A percentile compares a stretch with the other conserved stretches of the same genome.
Evolutionary conservation across 2,113 vertebrate species (phyloP).

Genomic region (Heterotis niloticus): DNA sequence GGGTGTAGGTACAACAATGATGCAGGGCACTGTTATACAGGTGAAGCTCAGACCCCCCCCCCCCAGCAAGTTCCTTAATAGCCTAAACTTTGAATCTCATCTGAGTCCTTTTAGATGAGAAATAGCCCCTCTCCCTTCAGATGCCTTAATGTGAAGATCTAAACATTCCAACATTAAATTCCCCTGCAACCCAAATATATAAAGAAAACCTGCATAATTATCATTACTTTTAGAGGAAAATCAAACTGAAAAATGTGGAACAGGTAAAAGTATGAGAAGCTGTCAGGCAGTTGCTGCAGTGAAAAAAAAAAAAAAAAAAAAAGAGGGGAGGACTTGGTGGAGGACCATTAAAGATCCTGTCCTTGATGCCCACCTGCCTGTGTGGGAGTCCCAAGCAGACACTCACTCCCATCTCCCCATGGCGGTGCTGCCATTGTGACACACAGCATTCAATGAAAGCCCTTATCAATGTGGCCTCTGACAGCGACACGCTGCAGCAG

Average conservation of each 20-base stretch:
- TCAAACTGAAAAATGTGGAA: background rate
- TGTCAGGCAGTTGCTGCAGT: constrained; percentile 47
- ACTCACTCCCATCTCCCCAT: constrained; percentile 73
- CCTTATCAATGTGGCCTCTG: constrained; percentile 74
- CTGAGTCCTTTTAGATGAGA: constrained; percentile 50
- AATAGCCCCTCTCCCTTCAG: constrained; percentile 57
- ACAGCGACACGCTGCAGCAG: constrained; percentile 71
- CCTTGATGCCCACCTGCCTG: constrained; percentile 71
- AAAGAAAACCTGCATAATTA: background rate
- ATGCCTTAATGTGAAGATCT: constrained; percentile 56
- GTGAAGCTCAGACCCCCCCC: constrained; percentile 51
- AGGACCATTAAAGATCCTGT: constrained; percentile 64
- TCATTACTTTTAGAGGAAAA: background rate
- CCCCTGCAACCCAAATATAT: background rate
- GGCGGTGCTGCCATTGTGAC: constrained; percentile 71
- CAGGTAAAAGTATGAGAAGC: background rate
- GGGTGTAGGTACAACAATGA: background rate
- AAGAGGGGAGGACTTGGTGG: constrained; percentile 51
- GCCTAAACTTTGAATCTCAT: constrained; percentile 53
- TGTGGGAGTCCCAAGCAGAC: constrained; percentile 66
- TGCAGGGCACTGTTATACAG: background rate
- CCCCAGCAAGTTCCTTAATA: constrained; percentile 57
- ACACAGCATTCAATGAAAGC: constrained; percentile 61
- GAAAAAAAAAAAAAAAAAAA: too few species aligned
- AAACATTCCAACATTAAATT: constrained; percentile 50